Evolutionary conservation across 1,140 invertebrate genomes (phyloP).

Genomic region (Drosophila athabasca): DNA sequence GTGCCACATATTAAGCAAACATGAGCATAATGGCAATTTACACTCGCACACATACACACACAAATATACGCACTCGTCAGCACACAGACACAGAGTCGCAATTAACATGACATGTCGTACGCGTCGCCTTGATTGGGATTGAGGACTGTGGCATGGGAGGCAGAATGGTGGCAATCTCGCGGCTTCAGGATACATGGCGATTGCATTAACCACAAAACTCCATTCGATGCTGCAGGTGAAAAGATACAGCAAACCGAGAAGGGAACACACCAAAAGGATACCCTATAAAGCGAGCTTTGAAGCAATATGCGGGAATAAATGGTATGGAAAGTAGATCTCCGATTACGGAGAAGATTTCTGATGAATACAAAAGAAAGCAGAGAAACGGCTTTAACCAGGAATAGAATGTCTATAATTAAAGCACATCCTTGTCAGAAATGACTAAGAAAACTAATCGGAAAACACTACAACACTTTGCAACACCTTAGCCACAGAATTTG

Average conservation of each 20-base stretch:
- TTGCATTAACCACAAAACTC: conserved; percentile 72
- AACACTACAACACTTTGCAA: too few species aligned
- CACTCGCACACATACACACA: conserved; percentile 37
- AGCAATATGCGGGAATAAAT: too few species aligned
- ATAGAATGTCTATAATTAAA: too few species aligned
- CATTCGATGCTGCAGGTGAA: conserved; percentile 48
- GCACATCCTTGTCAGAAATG: too few species aligned
- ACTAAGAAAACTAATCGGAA: too few species aligned
- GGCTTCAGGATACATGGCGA: conserved; percentile 37
- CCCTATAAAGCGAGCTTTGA: background rate
- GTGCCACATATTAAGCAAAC: conserved; percentile 77
- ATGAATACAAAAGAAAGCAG: too few species aligned
- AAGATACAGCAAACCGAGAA: conserved; percentile 4
- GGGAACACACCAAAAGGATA: background rate
- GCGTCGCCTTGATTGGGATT: conserved; percentile 71
- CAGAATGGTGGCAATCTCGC: conserved; percentile 6
- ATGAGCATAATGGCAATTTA: conserved; percentile 77
- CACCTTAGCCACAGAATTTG: too few species aligned
- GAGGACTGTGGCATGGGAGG: conserved; percentile 14
- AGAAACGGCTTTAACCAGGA: too few species aligned
- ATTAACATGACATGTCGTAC: conserved; percentile 78
- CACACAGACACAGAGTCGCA: conserved; percentile 35
- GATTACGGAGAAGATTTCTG: too few species aligned
- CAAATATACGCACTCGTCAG: conserved; percentile 5
- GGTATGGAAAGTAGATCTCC: too few species aligned